phyloP scores from a whole-genome alignment of 2,888 invertebrate species.

The Balanococcus diminutus region DNA sequence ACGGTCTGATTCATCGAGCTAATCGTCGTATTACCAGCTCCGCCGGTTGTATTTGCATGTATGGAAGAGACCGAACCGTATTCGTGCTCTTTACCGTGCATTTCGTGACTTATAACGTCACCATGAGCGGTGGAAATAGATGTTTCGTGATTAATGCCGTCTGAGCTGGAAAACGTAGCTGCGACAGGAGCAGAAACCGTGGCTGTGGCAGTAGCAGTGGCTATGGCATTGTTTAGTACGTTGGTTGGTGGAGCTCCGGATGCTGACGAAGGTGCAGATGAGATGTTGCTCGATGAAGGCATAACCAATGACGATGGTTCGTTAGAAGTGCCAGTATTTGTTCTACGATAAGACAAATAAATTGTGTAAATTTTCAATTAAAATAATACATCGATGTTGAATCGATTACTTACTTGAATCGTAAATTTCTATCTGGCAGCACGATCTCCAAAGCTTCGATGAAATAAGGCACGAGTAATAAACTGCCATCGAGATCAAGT shows the following conservation, averaged over 20 bases:
- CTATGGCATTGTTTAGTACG: not conserved
- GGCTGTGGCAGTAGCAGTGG: not conserved
- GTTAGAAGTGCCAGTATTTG: not conserved
- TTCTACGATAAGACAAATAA: not conserved
- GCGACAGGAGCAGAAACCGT: not conserved
- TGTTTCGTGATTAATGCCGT: not conserved
- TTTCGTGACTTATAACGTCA: not conserved
- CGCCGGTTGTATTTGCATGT: not conserved
- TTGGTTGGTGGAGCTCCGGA: not conserved
- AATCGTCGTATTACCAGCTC: not conserved
- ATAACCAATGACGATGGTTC: not conserved
- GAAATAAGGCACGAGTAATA: conserved; percentile 87
- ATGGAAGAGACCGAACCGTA: conserved; percentile 11
- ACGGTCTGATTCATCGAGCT: not conserved
- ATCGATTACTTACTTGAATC: conserved; percentile 68
- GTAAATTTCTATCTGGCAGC: conserved; percentile 82
- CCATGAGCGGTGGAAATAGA: not conserved
- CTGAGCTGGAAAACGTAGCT: not conserved
- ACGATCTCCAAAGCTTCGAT: conserved; percentile 89
- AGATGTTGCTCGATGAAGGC: not conserved
- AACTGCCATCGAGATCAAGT: conserved; percentile 89
- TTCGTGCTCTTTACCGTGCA: not conserved
- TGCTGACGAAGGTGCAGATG: not conserved
- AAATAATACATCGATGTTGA: not conserved
- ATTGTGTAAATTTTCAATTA: not conserved